Base-by-base conservation (phyloP, 2,888 invertebrate genomes). In the Drosophila pseudotalamancana region DNA sequence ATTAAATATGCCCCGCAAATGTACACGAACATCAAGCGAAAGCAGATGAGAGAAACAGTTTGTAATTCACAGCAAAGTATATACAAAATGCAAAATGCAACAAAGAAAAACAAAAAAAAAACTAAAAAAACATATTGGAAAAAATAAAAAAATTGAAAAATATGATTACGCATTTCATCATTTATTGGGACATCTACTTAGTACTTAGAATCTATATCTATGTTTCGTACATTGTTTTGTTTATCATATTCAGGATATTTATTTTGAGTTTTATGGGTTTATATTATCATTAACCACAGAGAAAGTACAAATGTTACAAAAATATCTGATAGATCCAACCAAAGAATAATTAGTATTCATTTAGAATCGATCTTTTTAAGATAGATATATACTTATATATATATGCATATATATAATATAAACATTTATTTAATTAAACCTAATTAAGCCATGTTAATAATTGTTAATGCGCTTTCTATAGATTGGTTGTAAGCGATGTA, bases 71-170 rank as follows among this genome's bases (percentile, higher is more conserved):
- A 83, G 72, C 67, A 80, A 70, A 78, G 68, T 71, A 73, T 67
- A 75, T 56, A 83, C 66, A 68, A 72, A 85, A 82, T 57, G 82
- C 79, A 82, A 72, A 70, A 72, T 65, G 77, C 63, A 76, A 72
- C 75, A 76, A 75, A 67, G 74, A 75, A 75, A 68, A 72, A 67
- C 49, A 72, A 74, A 67, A 68, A 64, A 59, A 72, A 80, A 71
- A 46, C 27, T 31, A 83, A 78, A 81, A 77, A 81, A 81, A 79
- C 62, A 65, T 86, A 86, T 81, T 81, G 86, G 81, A 81, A 81
- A 81, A 81, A 81, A 81, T 82, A 82, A 82, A 82, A 82, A 86
- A 86, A 86, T 82, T 82, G 81, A 86, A 82, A 82, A 82, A 82
- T 56, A 83, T 43, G 19, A 40, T 51, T 21, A 11, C 39, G 42